A percentile compares a stretch with the other conserved stretches of the same genome.
Evolutionary conservation across 2,888 invertebrate genomes (phyloP).

Genomic region (Tyria jacobaeae): DNA sequence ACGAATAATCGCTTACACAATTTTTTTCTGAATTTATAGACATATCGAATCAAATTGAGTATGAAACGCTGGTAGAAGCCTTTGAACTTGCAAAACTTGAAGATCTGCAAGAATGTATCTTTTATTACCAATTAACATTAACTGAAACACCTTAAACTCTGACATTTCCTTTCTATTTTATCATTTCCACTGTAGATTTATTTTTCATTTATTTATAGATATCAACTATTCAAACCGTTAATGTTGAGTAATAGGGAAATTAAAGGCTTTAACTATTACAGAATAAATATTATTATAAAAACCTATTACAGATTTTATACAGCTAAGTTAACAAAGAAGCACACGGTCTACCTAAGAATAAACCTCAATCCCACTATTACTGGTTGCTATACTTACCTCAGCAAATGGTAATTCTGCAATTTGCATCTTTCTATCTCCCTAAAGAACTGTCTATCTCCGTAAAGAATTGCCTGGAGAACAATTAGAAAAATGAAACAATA

Average conservation of each 20-base stretch:
- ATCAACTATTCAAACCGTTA: neutral
- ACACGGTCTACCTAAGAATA: no score
- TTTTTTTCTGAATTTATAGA: slow-evolving; percentile 11
- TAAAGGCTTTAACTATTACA: neutral
- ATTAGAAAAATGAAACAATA: no score
- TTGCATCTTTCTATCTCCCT: no score
- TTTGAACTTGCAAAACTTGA: slow-evolving; percentile 25
- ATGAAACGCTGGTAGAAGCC: slow-evolving; percentile 11
- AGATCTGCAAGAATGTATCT: slow-evolving; percentile 6
- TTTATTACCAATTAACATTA: slow-evolving; percentile 22
- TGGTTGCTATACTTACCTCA: no score
- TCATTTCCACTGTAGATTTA: slow-evolving; percentile 11
- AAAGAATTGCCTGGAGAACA: no score
- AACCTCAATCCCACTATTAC: no score
- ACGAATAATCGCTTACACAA: slow-evolving; percentile 19
- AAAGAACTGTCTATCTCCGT: no score
- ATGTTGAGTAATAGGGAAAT: neutral
- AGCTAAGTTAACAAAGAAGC: no score
- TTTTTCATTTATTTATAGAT: slow-evolving; percentile 5
- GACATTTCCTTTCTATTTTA: slow-evolving; percentile 20
- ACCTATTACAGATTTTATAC: no score
- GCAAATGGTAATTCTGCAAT: no score
- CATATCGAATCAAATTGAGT: slow-evolving; percentile 15
- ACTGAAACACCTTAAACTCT: slow-evolving; percentile 15
- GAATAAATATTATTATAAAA: neutral